Base-by-base conservation (phyloP, 2,888 invertebrate genomes). In the Tryphoninae sp. region DNA sequence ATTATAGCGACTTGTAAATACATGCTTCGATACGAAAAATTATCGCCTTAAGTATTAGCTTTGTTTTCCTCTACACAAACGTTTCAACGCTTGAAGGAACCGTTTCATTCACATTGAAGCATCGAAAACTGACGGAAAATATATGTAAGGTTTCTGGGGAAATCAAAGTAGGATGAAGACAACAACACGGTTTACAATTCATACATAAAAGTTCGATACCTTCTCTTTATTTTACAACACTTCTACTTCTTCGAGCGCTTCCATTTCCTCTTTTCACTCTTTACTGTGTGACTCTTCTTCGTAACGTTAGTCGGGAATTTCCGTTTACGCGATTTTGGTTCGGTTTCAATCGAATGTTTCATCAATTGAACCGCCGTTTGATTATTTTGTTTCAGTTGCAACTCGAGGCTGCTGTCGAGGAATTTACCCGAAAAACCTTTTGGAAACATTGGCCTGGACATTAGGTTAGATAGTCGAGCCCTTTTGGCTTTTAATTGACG, bases 351-450 rank as follows among this genome's bases (percentile, higher is more conserved):
- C 16, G 78, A 92, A 59, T 92, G 92, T 86, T 94, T 93, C 93
- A 94, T 93, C 0, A 93, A 92, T 84, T 94, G 93, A 1, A 94
- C 92, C 8, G 94, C 94, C 81, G 90, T 93, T 83, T 92, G 87
- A 13, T 82, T 82, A 61, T 86, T 84, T 23, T 92, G 86, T 26
- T 87, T 86, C 7, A 90, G 84, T 13, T 90, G 84, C 4, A 91
- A 86, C 0, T 88, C 85, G 1, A 88, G 84, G 81, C 88, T 89
- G 0, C 93, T 91, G 1, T 91, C 89, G 2, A 94, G 94, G 89
- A 94, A 95, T 86, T 94, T 95, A 86, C 94, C 95, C 76, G 94
- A 95, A 89, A 95, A 95, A 0, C 95, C 95, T 87, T 92, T 93
- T 0, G 96, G 95, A 86, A 96, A 95, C 49, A 96, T 88, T 0